Evolutionary conservation across 1,140 invertebrate genomes (phyloP).

Genomic region (Saccostrea cuccullata): DNA sequence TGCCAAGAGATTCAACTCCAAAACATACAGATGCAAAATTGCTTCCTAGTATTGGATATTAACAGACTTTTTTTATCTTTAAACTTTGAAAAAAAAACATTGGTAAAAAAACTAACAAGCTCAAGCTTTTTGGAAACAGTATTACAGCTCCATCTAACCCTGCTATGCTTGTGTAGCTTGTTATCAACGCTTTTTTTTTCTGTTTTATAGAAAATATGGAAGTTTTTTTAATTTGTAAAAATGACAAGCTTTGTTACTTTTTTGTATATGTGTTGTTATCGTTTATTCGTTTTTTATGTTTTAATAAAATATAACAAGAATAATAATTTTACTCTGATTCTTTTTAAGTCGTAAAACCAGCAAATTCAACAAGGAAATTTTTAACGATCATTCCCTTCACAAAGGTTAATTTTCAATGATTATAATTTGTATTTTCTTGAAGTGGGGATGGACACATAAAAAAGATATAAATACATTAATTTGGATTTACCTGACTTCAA

Average conservation of each 20-base stretch:
- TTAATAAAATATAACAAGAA: background rate
- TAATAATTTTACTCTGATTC: too few species aligned
- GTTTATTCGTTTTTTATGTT: background rate
- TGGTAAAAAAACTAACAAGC: too few species aligned
- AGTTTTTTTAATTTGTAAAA: background rate
- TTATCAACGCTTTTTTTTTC: background rate
- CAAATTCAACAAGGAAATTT: too few species aligned
- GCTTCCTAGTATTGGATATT: background rate
- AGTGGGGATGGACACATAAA: too few species aligned
- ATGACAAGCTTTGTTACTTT: background rate
- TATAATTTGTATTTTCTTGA: too few species aligned
- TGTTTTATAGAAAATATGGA: background rate
- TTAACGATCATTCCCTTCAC: too few species aligned
- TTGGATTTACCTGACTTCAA: too few species aligned
- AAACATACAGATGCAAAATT: conserved; percentile 5
- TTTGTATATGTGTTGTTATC: background rate
- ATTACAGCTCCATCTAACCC: background rate
- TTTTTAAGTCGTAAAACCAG: too few species aligned
- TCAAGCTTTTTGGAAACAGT: background rate
- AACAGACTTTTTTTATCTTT: too few species aligned
- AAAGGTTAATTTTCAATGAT: too few species aligned
- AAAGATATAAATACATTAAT: too few species aligned
- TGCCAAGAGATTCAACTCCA: conserved; percentile 17
- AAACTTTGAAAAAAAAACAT: too few species aligned
- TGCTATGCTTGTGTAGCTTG: background rate